phyloP scores from a whole-genome alignment of 2,797 vertebrate genomes.

The Tragopan temminckii region DNA sequence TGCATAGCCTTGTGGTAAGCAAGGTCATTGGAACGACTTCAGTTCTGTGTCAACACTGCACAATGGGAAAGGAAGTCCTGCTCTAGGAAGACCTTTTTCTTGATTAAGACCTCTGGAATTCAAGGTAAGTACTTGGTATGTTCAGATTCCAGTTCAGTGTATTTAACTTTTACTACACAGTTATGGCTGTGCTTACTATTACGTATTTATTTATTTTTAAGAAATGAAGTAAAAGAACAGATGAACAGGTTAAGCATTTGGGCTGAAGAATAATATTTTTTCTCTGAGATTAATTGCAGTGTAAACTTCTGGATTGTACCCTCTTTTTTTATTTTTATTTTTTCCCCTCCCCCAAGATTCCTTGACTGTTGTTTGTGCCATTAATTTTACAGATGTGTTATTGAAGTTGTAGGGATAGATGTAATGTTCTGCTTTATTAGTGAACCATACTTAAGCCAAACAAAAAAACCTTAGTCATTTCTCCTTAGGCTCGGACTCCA shows the following conservation, averaged over 20 bases:
- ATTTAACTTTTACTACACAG: not conserved
- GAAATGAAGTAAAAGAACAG: not conserved
- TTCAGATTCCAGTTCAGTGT: not conserved
- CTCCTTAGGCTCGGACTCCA: not conserved
- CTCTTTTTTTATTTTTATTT: not conserved
- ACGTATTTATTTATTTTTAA: not conserved
- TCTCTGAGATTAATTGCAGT: not conserved
- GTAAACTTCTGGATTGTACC: not conserved
- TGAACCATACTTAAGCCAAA: not conserved
- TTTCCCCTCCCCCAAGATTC: too few relatives aligned
- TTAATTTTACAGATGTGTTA: not conserved
- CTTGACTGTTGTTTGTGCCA: not conserved
- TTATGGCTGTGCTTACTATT: not conserved
- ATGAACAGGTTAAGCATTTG: not conserved
- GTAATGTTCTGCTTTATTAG: not conserved
- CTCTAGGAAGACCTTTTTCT: not conserved
- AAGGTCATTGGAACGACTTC: not conserved
- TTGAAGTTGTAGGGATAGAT: not conserved
- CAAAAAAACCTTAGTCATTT: not conserved
- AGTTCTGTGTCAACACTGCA: not conserved
- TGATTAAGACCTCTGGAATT: not conserved
- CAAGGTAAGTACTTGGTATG: not conserved
- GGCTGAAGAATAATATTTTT: not conserved
- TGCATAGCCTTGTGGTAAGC: slow-evolving; percentile 12
- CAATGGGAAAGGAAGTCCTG: not conserved